A percentile compares a stretch with the other conserved stretches of the same genome.
phyloP scores from a whole-genome alignment of 2,113 vertebrate species.

The Carettochelys insculpta region DNA sequence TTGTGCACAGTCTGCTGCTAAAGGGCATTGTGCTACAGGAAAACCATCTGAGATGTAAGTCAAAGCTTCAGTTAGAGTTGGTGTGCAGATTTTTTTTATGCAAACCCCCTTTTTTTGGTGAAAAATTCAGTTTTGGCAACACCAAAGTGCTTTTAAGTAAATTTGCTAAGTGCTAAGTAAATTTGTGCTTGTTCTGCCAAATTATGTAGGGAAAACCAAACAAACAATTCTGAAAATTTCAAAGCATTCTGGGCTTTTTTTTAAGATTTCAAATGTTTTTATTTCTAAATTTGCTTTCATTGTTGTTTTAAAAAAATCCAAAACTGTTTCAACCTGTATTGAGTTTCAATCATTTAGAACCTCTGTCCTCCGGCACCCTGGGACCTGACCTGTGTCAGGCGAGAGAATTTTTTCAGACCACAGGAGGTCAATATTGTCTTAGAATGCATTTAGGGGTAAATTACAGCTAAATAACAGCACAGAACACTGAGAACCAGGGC shows the following conservation, averaged over 20 bases:
- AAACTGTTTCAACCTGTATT: no score
- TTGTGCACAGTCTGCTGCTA: background rate
- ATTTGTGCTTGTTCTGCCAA: background rate
- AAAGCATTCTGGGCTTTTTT: background rate
- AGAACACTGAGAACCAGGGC: no score
- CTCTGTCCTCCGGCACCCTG: no score
- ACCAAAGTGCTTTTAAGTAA: background rate
- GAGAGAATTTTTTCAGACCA: no score
- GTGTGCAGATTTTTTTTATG: no score
- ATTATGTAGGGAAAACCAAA: background rate
- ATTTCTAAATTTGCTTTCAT: background rate
- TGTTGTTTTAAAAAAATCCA: background rate
- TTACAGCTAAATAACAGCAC: no score
- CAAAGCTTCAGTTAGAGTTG: background rate
- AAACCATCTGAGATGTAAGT: background rate
- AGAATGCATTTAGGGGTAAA: no score
- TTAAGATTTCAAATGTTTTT: background rate
- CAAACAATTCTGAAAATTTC: background rate
- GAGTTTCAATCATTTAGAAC: no score
- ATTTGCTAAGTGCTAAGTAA: no score
- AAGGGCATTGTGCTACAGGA: background rate
- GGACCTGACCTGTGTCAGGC: no score
- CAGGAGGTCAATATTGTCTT: no score
- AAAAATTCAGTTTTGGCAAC: background rate
- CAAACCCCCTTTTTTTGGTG: background rate